Base-by-base conservation (phyloP, 2,888 invertebrate species). In the Lacanobia oleracea region DNA sequence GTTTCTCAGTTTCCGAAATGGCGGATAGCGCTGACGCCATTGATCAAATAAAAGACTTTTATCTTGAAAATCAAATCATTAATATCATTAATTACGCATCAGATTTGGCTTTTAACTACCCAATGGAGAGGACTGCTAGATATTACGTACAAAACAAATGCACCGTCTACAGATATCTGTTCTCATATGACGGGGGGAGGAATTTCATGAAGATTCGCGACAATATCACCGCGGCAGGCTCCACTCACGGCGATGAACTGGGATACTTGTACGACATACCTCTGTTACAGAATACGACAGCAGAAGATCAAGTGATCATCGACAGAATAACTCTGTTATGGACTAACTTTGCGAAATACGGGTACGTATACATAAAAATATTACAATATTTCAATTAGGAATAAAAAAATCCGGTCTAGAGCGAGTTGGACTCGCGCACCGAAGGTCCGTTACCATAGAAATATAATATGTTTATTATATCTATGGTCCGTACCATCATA, bases 291-390 rank as follows among this genome's bases (percentile, higher is more conserved):
- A 60, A 18, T 14, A n/a, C 27, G 6, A 45, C 50, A 2, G n/a
- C 21, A 9, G 21, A 33, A 16, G 81, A 81, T 54, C 65, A 68
- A 45, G 16, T 62, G 3, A 16, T 81, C 9, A 50, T 81, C 10
- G 73, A 76, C 23, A 59, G 60, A 1, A 60, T 81, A 0, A 66
- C 57, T 6, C 9, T 45, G 9, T 12, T 76, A 53, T 81, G 81
- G 80, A 73, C 77, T 0, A 76, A 81, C n/a, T 81, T 81, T 14
- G 81, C 77, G 5, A 80, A 81, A 69, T 76, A 73, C 6, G 67
- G 77, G 80, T 80, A 61, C n/a, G 69, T 65, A 18, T 18, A 18
- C 10, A n/a, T 40, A 40, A 40, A 40, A 1, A 10, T 40, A 40
- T 40, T 33, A 5, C 5, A 33, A 40, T 1, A 40, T 12, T 40